Base-by-base conservation (phyloP, 2,888 invertebrate genomes). In the Zeuzera pyrina region DNA sequence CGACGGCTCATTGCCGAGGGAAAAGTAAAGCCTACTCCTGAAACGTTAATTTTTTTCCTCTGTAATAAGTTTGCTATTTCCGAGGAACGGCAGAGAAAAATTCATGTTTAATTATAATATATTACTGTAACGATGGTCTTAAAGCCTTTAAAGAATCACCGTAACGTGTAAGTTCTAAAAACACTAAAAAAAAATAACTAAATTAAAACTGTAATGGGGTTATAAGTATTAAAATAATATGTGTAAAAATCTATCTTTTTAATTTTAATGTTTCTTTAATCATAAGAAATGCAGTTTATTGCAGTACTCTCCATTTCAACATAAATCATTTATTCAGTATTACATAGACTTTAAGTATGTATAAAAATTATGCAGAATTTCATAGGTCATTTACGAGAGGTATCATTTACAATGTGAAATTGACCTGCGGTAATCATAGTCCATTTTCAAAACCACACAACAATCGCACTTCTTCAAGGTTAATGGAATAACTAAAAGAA, bases 51-150 rank as follows among this genome's bases (percentile, higher is more conserved):
- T 47, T 84, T 81, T 52, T 84, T 84, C 60, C 70, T 84, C 15
- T 84, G 84, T 48, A 84, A 84, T 45, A 84, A 84, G 52, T 84
- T 84, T 46, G 78, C 83, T 15, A 63, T 77, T 35, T 77, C 78
- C 11, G 77, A 81, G 23, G 81, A 81, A 5, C 56, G 77, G 14
- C 60, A 65, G 36, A 49, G 52, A 22, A 71, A 73, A 43, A 34
- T 62, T 21, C 34, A 45, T 25, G 28, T 39, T 34, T 47, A 40
- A 32, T 10, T 15, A 7, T 22, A 4, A 6, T 24, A 12, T 12
- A 15, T n/a, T n/a, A n/a, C n/a, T n/a, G n/a, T n/a, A n/a, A n/a
- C n/a, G n/a, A n/a, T n/a, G n/a, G n/a, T n/a, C n/a, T n/a, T n/a
- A n/a, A n/a, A n/a, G n/a, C n/a, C n/a, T n/a, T n/a, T n/a, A n/a